These are phyloP conservation scores for Papilio elwesi DNA, from an alignment of 2,888 invertebrate species.

Conservation along the genomic window DNA sequence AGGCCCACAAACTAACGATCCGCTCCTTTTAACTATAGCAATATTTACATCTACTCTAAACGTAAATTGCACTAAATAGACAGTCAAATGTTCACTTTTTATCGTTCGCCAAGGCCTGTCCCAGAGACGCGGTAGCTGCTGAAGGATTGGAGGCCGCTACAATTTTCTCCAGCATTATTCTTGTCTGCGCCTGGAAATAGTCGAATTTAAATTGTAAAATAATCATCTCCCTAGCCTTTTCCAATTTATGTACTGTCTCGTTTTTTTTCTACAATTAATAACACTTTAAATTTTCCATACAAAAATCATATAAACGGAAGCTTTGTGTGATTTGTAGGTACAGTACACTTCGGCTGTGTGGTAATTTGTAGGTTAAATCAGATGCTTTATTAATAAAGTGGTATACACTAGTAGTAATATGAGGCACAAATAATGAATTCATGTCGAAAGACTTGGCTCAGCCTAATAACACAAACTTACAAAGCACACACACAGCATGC, in stretches of 20 bases:
- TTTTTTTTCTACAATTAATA: background rate
- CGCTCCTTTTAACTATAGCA: too few species aligned
- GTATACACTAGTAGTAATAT: too few species aligned
- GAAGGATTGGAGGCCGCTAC: constrained; percentile 71
- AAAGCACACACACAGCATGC: too few species aligned
- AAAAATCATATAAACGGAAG: too few species aligned
- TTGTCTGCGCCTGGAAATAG: constrained; percentile 63
- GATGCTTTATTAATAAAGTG: background rate
- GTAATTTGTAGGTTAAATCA: background rate
- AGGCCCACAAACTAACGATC: too few species aligned
- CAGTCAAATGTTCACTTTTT: constrained; percentile 65
- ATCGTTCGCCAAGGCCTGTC: constrained; percentile 73
- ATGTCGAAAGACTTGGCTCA: too few species aligned
- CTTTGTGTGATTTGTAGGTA: too few species aligned
- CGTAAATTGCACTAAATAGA: constrained; percentile 13
- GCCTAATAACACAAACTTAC: too few species aligned
- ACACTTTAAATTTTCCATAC: background rate
- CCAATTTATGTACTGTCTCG: too few species aligned
- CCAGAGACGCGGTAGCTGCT: constrained; percentile 73
- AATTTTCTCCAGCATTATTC: constrained; percentile 70
- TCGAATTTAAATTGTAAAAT: too few species aligned
- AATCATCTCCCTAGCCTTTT: constrained; percentile 28
- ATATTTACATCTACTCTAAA: constrained; percentile 3
- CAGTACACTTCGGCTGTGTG: too few species aligned
- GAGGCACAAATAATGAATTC: too few species aligned